Evolutionary conservation across 2,113 vertebrate genomes (phyloP), one percentile per base, ranked within the genome.

Genomic region (Erythrocercus mccallii): DNA sequence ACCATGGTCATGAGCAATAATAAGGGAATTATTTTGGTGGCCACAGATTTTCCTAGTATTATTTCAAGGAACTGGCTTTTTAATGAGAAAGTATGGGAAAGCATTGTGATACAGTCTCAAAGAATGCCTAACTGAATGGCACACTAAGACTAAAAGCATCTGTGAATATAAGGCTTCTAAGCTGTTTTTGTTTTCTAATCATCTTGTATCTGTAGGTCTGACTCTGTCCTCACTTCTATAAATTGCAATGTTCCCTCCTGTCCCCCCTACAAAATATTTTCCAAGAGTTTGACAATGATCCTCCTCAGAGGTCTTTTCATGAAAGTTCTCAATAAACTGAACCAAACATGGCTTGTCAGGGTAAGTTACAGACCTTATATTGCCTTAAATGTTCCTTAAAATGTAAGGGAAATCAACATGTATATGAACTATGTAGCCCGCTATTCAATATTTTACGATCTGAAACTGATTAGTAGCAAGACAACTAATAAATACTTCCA

Each of bases 401-500:
- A 50, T 5, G 11, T 61, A 56, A 42, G 42, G n/a, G 61, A 90
- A 94, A 88, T 40, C 60, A 83, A 90, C 10, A 68, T 16, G 4
- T 3, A n/a, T 25, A 24, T 40, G 56, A 92, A 61, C 13, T 60
- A 38, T 58, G 77, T 73, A 69, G 33, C 9, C 61, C 30, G 58
- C 33, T 56, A 62, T 54, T 62, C 85, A 90, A 12, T 78, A 68
- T 81, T 94, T 83, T 47, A 56, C 40, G 56, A 86, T 85, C n/a
- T 60, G 31, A 73, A 71, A 77, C 19, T 23, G 37, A 77, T 80
- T 86, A 87, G 24, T 58, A 80, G 44, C 47, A 90, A 51, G 51
- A 62, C 30, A 93, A 86, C 42, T 86, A 95, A 88, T 70, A 92
- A 91, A 73, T 80, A 62, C 71, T 66, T 81, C 37, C 73, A 84